Conservation (phyloP, 1,140 invertebrate species). For the Aphidius gifuensis region DNA sequence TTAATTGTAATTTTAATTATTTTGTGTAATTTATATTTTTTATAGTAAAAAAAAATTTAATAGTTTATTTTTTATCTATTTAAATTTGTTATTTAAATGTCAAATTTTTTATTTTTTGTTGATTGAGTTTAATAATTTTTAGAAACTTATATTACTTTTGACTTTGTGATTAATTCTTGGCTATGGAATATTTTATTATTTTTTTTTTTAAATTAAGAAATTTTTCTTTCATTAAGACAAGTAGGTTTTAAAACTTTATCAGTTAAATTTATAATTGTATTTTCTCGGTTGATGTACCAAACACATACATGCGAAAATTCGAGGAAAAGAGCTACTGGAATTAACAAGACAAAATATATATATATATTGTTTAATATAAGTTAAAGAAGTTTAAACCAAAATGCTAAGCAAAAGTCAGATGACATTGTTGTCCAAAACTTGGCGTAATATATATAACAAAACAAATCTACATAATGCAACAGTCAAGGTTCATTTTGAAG, state of each 20-base stretch:
- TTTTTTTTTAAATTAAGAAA: conserved; percentile 1
- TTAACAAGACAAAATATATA: too few relatives aligned
- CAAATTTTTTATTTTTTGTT: background rate
- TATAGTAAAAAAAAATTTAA: too few relatives aligned
- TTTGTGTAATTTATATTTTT: too few relatives aligned
- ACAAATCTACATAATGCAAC: conserved; percentile 37
- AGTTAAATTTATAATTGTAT: background rate
- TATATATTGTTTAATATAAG: too few relatives aligned
- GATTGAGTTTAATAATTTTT: background rate
- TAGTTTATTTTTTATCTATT: background rate
- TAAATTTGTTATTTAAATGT: background rate
- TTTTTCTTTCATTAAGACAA: conserved; percentile 31
- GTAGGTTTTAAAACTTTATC: conserved; percentile 24
- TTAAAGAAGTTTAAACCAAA: too few relatives aligned
- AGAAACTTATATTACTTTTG: background rate
- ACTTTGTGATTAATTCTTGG: conserved; percentile 23
- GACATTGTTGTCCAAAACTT: conserved; percentile 32
- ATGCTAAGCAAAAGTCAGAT: conserved; percentile 3
- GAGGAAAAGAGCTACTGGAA: too few relatives aligned
- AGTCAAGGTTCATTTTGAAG: conserved; percentile 26
- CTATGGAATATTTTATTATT: conserved; percentile 26
- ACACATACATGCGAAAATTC: background rate
- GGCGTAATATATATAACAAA: conserved; percentile 27
- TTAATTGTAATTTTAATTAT: too few relatives aligned
- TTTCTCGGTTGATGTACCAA: background rate